Conservation (phyloP, 2,888 invertebrate species). For the Oxystoma pomonae region DNA sequence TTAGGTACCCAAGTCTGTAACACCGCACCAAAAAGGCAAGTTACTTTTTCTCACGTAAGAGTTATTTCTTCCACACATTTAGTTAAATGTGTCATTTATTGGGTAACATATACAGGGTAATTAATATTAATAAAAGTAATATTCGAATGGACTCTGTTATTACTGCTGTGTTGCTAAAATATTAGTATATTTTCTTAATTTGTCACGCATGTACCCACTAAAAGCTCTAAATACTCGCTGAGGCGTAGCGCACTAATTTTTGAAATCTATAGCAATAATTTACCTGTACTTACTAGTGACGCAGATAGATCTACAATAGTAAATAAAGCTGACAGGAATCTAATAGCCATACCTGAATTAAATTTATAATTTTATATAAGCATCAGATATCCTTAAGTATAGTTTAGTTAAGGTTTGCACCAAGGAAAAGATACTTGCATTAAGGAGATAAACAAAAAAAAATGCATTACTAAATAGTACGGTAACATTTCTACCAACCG, state of each 20-base stretch:
- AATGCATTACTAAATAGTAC: too few relatives aligned
- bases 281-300: too few relatives aligned
- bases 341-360: too few relatives aligned
- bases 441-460: too few relatives aligned
- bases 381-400: too few relatives aligned
- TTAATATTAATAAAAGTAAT: background rate
- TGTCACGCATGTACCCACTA: background rate
- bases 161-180: background rate
- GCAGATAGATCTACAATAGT: too few relatives aligned
- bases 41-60: background rate
- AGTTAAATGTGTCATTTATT: background rate
- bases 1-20: background rate
- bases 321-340: too few relatives aligned
- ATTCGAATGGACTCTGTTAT: background rate
- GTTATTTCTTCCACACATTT: background rate
- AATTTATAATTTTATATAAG: too few relatives aligned
- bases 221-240: background rate
- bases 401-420: too few relatives aligned
- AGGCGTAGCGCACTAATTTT: background rate
- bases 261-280: background rate
- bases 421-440: too few relatives aligned
- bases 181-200: background rate
- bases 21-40: background rate
- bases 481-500: too few relatives aligned
- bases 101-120: background rate